phyloP scores from a whole-genome alignment of 2,797 vertebrate species.

The Phrynocephalus forsythii region DNA sequence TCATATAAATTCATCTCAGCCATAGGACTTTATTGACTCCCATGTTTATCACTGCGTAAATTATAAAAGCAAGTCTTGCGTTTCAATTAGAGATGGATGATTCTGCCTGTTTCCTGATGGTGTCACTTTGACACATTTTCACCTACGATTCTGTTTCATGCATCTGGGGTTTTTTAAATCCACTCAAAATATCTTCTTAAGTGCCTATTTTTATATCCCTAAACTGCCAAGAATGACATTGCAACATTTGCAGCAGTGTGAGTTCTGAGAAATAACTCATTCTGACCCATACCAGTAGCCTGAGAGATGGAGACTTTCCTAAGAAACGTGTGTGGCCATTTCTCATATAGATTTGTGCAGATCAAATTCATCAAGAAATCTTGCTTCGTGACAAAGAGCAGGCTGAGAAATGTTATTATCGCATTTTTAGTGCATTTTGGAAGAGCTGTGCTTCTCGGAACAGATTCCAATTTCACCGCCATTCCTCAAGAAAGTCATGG shows the following conservation, averaged over 20 bases:
- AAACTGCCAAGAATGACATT: neutral
- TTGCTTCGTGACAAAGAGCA: neutral
- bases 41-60: neutral
- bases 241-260: neutral
- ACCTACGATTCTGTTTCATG: neutral
- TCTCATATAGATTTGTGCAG: neutral
- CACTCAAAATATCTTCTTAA: slow-evolving; percentile 10
- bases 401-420: no score
- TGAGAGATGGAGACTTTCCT: neutral
- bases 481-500: neutral
- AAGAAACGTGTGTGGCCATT: neutral
- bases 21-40: neutral
- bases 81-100: neutral
- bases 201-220: neutral
- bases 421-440: no score
- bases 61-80: neutral
- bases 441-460: neutral
- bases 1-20: neutral
- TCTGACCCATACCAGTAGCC: neutral
- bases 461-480: neutral
- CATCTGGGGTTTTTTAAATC: neutral
- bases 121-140: neutral
- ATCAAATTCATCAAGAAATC: neutral
- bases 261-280: slow-evolving; percentile 1
- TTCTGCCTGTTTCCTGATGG: neutral